Evolutionary conservation across 2,888 invertebrate species (phyloP), one percentile per base, ranked within the genome.

Genomic region (Drosophila buzzatii): DNA sequence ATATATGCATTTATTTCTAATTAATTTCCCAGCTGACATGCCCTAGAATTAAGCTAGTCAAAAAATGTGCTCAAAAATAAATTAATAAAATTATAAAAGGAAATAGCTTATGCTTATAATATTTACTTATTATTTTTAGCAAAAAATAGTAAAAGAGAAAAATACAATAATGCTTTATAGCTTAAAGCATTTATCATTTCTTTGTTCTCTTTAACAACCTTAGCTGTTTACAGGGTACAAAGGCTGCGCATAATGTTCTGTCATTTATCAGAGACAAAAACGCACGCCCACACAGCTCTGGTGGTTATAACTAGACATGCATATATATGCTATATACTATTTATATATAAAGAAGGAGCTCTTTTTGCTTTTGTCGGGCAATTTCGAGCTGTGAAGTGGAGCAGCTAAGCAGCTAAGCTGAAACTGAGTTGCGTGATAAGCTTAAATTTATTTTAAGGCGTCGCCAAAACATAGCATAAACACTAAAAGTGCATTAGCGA

Each of bases 351-450:
- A 37, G 18, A 14, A 7, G 1, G 8, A 16, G 23, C 8, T 8
- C 27, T 31, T 59, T 70, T 51, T 20, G 10, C 47, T n/a, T 67
- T 63, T 71, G 51, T 52, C n/a, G 51, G 56, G 23, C 42, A 60
- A 14, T 51, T 67, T 49, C 3, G 20, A 39, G 57, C 47, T 42
- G 42, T 56, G 49, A 59, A 73, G 51, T 39, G 55, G 20, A 12
- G 20, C 23, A 18, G 49, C n/a, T n/a, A n/a, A n/a, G n/a, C n/a
- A n/a, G n/a, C 51, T 33, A 27, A 39, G 31, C 37, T 37, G 10
- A 42, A 68, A 52, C 12, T 14, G 57, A 59, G 68, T 83, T 68
- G 82, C 83, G 73, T 86, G 87, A 31, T 59, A 16, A 47, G 27
- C 53, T 63, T 31, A 14, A 70, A 59, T 83, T 81, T 69, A 57